phyloP scores from a whole-genome alignment of 2,888 invertebrate species.

The Adineta ricciae region DNA sequence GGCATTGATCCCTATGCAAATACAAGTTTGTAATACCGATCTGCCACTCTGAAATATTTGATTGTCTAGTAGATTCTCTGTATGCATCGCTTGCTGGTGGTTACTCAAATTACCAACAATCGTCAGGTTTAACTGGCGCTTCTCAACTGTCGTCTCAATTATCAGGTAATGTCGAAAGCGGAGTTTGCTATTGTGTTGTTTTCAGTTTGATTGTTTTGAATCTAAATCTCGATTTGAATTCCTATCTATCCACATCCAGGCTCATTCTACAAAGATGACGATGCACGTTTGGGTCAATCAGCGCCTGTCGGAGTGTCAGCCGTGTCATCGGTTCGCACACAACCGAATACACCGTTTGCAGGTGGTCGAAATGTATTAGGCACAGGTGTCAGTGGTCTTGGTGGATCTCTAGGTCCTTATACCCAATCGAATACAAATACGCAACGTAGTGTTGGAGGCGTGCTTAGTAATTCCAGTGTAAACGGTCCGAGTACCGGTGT shows the following conservation, averaged over 20 bases:
- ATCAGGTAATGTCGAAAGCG: not conserved
- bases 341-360: not conserved
- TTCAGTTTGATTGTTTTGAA: not conserved
- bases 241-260: not conserved
- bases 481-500: not conserved
- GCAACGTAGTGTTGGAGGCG: not conserved
- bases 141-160: not conserved
- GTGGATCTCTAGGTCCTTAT: not conserved
- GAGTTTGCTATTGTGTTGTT: not conserved
- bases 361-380: not conserved
- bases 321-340: not conserved
- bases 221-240: not conserved
- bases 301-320: not conserved
- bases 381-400: not conserved
- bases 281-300: constrained; percentile 5
- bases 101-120: not conserved
- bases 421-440: not conserved
- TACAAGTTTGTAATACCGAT: not conserved
- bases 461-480: not conserved
- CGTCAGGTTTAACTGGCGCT: not conserved
- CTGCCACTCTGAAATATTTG: not conserved
- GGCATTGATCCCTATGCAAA: not conserved
- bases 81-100: constrained; percentile 7
- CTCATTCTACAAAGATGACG: constrained; percentile 14
- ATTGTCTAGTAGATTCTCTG: not conserved